phyloP scores from a whole-genome alignment of 2,888 invertebrate species.

The Cinara cedri region DNA sequence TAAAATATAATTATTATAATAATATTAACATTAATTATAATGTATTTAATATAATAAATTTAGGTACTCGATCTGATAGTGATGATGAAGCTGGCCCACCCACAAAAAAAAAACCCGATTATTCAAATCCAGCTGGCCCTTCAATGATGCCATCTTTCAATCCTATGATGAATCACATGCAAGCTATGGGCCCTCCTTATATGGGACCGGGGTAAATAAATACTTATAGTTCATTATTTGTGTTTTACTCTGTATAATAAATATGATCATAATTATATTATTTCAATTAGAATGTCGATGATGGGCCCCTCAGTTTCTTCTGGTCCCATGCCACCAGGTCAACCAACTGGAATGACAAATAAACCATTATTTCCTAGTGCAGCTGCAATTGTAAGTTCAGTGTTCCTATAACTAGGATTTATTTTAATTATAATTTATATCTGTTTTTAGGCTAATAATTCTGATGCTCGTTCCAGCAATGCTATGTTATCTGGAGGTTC shows the following conservation, averaged over 20 bases:
- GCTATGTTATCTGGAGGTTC: conserved; percentile 37
- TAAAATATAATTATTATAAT: no score
- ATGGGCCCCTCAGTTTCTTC: conserved; percentile 56
- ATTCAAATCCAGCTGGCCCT: conserved; percentile 63
- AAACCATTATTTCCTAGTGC: conserved; percentile 86
- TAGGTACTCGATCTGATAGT: conserved; percentile 70
- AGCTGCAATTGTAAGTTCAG: conserved; percentile 65
- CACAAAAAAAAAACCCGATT: conserved; percentile 76
- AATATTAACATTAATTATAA: no score
- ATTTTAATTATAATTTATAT: not conserved
- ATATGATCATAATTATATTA: not conserved
- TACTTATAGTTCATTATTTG: conserved; percentile 19
- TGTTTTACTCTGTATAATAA: not conserved
- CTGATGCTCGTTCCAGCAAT: conserved; percentile 38
- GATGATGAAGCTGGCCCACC: conserved; percentile 83
- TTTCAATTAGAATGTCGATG: conserved; percentile 56
- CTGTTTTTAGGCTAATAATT: conserved; percentile 38
- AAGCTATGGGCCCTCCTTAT: conserved; percentile 76
- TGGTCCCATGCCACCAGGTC: conserved; percentile 66
- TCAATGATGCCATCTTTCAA: conserved; percentile 67
- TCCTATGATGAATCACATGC: conserved; percentile 68
- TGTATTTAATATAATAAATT: not conserved
- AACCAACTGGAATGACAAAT: conserved; percentile 59
- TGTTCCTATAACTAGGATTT: not conserved
- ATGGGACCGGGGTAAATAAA: conserved; percentile 71